Evolutionary conservation across 2,888 invertebrate species (phyloP).

Genomic region (Drosophila fulvimacula): DNA sequence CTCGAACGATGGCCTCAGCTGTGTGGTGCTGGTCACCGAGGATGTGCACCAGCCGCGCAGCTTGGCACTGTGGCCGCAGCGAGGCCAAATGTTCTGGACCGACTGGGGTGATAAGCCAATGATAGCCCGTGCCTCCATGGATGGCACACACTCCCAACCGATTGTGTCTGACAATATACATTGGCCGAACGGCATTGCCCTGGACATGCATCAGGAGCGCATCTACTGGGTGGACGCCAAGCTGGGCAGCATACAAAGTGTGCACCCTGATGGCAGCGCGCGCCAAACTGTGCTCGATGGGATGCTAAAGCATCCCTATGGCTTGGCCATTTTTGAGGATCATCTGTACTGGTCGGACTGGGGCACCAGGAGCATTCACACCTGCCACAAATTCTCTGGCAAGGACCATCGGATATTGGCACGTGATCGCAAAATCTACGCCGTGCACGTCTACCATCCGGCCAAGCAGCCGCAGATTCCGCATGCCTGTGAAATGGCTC

Average conservation of each 20-base stretch:
- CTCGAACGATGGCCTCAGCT: conserved; percentile 88
- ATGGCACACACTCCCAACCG: conserved; percentile 88
- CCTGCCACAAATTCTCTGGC: conserved; percentile 91
- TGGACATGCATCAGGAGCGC: conserved; percentile 91
- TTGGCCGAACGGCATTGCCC: conserved; percentile 94
- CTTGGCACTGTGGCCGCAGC: conserved; percentile 88
- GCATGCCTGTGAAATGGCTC: conserved; percentile 88
- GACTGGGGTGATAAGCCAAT: conserved; percentile 92
- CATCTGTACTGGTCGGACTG: conserved; percentile 96
- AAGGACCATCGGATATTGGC: conserved; percentile 87
- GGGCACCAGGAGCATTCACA: conserved; percentile 90
- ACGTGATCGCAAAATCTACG: conserved; percentile 85
- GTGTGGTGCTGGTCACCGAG: conserved; percentile 88
- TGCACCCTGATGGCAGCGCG: conserved; percentile 88
- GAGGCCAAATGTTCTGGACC: conserved; percentile 95
- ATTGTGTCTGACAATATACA: conserved; percentile 88
- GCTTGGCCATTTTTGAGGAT: conserved; percentile 94
- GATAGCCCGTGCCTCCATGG: conserved; percentile 93
- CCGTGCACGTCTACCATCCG: conserved; percentile 91
- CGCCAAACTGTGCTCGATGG: conserved; percentile 87
- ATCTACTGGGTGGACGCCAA: conserved; percentile 96
- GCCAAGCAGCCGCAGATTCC: conserved; percentile 86
- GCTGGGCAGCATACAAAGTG: conserved; percentile 88
- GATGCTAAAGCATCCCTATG: conserved; percentile 92
- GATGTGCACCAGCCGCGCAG: conserved; percentile 89